Evolutionary conservation across 2,113 vertebrate genomes (phyloP).

Genomic region (Erinaceus europaeus): DNA sequence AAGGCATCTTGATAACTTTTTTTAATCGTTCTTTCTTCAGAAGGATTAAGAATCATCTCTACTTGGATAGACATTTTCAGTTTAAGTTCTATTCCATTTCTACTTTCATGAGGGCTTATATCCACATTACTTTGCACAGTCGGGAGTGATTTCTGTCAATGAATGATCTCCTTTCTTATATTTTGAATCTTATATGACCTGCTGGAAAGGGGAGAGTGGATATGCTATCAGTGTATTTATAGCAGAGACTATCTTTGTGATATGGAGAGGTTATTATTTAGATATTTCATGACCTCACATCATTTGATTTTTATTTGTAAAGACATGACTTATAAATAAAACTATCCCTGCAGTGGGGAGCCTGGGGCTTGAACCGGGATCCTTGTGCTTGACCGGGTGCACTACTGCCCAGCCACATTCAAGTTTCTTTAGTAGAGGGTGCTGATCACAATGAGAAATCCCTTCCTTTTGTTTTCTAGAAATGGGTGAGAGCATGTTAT

Average conservation of each 20-base stretch:
- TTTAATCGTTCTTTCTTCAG: not conserved
- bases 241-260: not conserved
- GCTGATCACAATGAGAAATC: too few species aligned
- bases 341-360: too few species aligned
- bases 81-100: not conserved
- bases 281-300: not conserved
- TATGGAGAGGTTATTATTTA: not conserved
- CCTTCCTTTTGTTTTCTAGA: too few species aligned
- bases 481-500: too few species aligned
- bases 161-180: not conserved
- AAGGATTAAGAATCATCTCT: not conserved
- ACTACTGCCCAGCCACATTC: too few species aligned
- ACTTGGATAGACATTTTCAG: not conserved
- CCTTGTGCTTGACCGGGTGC: too few species aligned
- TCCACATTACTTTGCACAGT: not conserved
- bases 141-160: not conserved
- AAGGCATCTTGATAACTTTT: not conserved
- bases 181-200: not conserved
- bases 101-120: conserved; percentile 10
- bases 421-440: too few species aligned
- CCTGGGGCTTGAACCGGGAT: too few species aligned
- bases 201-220: not conserved
- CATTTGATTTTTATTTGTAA: not conserved
- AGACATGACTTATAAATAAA: not conserved
- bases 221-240: not conserved